phyloP scores from a whole-genome alignment of 2,888 invertebrate species.

The Polia nebulosa region DNA sequence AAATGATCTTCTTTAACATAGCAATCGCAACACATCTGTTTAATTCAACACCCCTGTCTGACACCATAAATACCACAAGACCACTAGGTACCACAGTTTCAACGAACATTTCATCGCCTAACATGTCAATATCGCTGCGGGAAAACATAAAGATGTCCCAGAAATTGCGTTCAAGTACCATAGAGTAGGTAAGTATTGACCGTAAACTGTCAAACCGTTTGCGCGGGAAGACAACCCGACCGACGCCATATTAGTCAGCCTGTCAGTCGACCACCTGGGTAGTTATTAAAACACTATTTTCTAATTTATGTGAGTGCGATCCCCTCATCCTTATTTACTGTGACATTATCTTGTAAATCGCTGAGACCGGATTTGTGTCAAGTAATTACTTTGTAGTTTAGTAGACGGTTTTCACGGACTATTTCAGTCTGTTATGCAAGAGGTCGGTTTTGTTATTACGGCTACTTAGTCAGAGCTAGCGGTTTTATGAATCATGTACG shows the following conservation, averaged over 20 bases:
- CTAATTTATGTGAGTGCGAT: constrained; percentile 67
- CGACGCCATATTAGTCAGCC: constrained; percentile 58
- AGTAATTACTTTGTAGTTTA: constrained; percentile 52
- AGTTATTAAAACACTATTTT: constrained; percentile 71
- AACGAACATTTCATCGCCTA: constrained; percentile 28
- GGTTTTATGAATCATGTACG: constrained; percentile 26
- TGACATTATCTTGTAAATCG: constrained; percentile 60
- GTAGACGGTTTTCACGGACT: constrained; percentile 36
- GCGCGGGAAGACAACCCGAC: constrained; percentile 38
- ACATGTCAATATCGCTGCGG: constrained; percentile 40
- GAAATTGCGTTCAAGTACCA: constrained; percentile 41
- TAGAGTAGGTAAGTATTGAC: constrained; percentile 46
- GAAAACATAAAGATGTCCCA: constrained; percentile 46
- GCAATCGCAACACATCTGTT: constrained; percentile 1
- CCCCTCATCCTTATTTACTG: constrained; percentile 58
- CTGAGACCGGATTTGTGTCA: constrained; percentile 45
- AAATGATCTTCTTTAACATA: not conserved
- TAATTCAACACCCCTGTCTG: constrained; percentile 10
- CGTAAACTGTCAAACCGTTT: constrained; percentile 59
- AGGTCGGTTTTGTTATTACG: constrained; percentile 24
- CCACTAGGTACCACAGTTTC: constrained; percentile 18
- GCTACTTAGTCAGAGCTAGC: constrained; percentile 24
- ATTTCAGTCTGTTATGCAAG: constrained; percentile 35
- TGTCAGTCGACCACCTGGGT: constrained; percentile 62
- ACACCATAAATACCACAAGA: constrained; percentile 33